phyloP scores from a whole-genome alignment of 2,113 vertebrate species.

The Tichodroma muraria region DNA sequence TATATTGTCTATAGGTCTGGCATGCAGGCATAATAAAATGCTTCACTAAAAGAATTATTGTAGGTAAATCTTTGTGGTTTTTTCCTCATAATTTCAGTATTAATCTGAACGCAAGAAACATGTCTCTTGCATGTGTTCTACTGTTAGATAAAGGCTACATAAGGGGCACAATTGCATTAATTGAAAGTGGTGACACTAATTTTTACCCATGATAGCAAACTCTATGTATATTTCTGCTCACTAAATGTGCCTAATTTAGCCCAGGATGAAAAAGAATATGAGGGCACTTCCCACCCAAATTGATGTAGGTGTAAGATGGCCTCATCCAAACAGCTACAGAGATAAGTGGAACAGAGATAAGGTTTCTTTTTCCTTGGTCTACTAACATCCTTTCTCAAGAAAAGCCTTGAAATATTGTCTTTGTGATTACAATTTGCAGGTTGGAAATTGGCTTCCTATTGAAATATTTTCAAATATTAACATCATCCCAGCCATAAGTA shows the following conservation, averaged over 20 bases:
- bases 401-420: slow-evolving; percentile 55
- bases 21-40: not conserved
- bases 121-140: not conserved
- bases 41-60: not conserved
- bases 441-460: slow-evolving; percentile 12
- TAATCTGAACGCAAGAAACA: not conserved
- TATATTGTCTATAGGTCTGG: not conserved
- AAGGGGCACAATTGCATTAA: not conserved
- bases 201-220: slow-evolving; percentile 24
- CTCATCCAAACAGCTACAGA: not conserved
- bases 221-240: not conserved
- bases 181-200: not conserved
- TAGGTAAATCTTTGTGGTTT: not conserved
- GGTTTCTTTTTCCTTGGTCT: slow-evolving; percentile 9
- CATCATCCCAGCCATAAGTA: slow-evolving; percentile 48
- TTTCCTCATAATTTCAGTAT: not conserved
- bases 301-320: not conserved
- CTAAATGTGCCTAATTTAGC: slow-evolving; percentile 41
- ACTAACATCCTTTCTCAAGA: slow-evolving; percentile 9
- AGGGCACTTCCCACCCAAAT: not conserved
- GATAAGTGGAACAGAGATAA: not conserved
- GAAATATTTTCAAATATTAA: slow-evolving; percentile 64
- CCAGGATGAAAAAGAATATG: not conserved
- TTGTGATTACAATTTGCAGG: slow-evolving; percentile 47
- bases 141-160: not conserved